Percentiles rank a stretch among this genome's conserved stretches.
phyloP scores from a whole-genome alignment of 2,888 invertebrate genomes.

The Volucella inflata region DNA sequence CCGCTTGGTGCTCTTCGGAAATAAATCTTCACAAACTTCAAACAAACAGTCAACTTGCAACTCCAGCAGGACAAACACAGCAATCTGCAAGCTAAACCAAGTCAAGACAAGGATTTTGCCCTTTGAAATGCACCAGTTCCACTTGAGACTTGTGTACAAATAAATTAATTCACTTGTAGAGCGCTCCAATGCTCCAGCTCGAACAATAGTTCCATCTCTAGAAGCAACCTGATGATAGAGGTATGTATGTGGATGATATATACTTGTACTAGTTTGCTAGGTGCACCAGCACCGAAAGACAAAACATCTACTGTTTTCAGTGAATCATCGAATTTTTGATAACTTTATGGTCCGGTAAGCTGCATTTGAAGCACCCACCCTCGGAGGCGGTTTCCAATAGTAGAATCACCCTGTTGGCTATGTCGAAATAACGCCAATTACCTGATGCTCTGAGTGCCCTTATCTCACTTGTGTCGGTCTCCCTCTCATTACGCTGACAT shows the following conservation, averaged over 20 bases:
- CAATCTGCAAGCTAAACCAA: constrained; percentile 22
- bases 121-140: constrained; percentile 65
- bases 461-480: constrained; percentile 69
- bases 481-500: constrained; percentile 73
- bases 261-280: constrained; percentile 35
- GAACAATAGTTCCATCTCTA: not conserved
- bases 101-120: constrained; percentile 57
- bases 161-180: constrained; percentile 74
- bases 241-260: constrained; percentile 12
- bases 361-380: not conserved
- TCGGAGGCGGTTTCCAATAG: constrained; percentile 19
- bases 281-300: constrained; percentile 23
- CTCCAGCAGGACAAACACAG: constrained; percentile 55
- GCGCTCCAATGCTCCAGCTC: constrained; percentile 17
- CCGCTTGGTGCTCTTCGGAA: constrained; percentile 46
- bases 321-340: constrained; percentile 74
- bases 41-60: constrained; percentile 72
- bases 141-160: constrained; percentile 74
- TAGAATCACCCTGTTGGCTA: constrained; percentile 26
- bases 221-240: not conserved
- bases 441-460: constrained; percentile 66
- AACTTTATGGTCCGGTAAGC: constrained; percentile 56
- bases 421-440: constrained; percentile 69
- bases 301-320: constrained; percentile 60
- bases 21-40: constrained; percentile 73